These are phyloP conservation scores for Odontamblyopus rebecca DNA, from an alignment of 2,797 vertebrate genomes.

Conservation along the genomic window DNA sequence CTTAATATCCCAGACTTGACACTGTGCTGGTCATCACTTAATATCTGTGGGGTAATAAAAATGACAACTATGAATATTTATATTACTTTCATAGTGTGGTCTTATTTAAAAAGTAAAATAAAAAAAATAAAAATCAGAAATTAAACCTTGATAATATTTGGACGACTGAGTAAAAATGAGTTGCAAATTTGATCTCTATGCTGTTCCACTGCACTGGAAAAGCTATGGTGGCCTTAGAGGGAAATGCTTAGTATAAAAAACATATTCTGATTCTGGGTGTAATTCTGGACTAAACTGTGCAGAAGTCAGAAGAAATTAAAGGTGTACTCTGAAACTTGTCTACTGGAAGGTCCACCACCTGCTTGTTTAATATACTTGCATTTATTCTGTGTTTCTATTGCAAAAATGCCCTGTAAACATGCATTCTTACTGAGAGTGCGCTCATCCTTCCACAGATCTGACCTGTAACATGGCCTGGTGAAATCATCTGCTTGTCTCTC, in stretches of 20 bases:
- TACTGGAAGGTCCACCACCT: too few species aligned
- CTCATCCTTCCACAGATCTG: too few species aligned
- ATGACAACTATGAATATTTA: background rate
- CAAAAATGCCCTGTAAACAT: too few species aligned
- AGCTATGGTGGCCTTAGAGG: background rate
- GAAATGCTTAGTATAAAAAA: background rate
- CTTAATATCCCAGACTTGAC: background rate
- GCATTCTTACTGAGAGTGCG: too few species aligned
- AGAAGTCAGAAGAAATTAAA: background rate
- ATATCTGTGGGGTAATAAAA: conserved; percentile 4
- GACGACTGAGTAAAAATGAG: too few species aligned
- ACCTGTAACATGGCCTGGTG: too few species aligned
- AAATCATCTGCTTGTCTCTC: too few species aligned
- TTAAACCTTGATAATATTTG: background rate
- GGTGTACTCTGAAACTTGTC: background rate
- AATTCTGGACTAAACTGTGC: background rate
- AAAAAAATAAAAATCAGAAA: background rate
- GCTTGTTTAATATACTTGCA: too few species aligned
- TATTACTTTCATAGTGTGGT: background rate
- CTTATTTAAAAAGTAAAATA: background rate
- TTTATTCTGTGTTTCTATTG: too few species aligned
- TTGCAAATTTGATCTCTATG: background rate
- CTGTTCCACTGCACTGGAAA: background rate
- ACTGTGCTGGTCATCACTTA: background rate
- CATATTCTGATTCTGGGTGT: background rate